A percentile compares a stretch with the other conserved stretches of the same genome.
phyloP scores from a whole-genome alignment of 2,888 invertebrate genomes.

The Erebia palarica region DNA sequence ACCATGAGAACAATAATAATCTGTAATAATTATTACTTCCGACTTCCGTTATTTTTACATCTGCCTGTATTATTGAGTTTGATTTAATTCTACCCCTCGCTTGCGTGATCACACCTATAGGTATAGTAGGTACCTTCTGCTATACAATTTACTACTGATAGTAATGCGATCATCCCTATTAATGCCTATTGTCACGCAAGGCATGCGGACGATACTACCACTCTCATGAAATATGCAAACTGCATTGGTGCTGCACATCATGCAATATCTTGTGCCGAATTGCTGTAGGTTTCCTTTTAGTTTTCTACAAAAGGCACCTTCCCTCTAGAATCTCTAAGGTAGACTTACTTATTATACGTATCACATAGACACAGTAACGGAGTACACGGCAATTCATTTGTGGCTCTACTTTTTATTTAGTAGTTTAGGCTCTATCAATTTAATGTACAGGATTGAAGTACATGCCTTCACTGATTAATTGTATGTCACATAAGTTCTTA shows the following conservation, averaged over 20 bases:
- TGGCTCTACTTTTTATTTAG: too few relatives aligned
- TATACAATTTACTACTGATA: constrained; percentile 10
- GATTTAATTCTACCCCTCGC: constrained; percentile 15
- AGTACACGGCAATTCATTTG: too few relatives aligned
- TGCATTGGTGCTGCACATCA: background rate
- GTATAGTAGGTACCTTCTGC: background rate
- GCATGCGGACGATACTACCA: background rate
- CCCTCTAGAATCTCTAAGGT: too few relatives aligned
- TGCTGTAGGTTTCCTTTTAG: background rate
- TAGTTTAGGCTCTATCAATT: too few relatives aligned
- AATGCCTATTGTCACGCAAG: constrained; percentile 13
- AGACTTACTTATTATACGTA: too few relatives aligned
- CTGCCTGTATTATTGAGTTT: constrained; percentile 1
- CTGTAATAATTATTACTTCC: background rate
- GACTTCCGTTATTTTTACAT: background rate
- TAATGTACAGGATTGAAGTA: too few relatives aligned
- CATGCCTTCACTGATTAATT: too few relatives aligned
- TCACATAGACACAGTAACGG: too few relatives aligned
- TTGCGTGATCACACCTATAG: constrained; percentile 14
- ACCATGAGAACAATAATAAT: background rate
- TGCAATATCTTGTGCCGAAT: background rate
- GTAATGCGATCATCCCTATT: constrained; percentile 20
- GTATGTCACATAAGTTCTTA: too few relatives aligned
- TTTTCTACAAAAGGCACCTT: background rate
- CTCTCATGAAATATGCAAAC: constrained; percentile 6